Evolutionary conservation across 1,140 invertebrate genomes (phyloP).

Genomic region (Orchesella cincta): DNA sequence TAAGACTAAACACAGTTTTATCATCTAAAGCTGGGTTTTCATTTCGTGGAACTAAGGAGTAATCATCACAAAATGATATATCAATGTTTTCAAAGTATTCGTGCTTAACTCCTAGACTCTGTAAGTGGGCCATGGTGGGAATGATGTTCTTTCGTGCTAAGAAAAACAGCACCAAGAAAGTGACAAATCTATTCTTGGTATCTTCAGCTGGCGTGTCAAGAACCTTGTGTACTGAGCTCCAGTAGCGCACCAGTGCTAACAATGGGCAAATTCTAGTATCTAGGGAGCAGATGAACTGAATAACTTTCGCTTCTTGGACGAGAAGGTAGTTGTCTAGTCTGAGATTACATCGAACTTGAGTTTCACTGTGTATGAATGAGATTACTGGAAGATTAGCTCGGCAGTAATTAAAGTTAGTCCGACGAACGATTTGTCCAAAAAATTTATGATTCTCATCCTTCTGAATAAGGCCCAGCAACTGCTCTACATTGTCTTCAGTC

Average conservation of each 20-base stretch:
- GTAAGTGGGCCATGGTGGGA: conserved; percentile 33
- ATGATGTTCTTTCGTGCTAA: conserved; percentile 52
- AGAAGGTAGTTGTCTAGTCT: conserved; percentile 69
- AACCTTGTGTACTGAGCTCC: conserved; percentile 64
- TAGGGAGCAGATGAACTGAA: conserved; percentile 62
- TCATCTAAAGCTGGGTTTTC: background rate
- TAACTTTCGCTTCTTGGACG: conserved; percentile 64
- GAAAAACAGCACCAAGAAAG: conserved; percentile 67
- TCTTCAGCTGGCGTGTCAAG: conserved; percentile 56
- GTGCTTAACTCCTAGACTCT: conserved; percentile 8
- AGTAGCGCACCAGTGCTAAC: conserved; percentile 68
- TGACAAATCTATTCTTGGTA: conserved; percentile 65
- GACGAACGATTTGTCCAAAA: conserved; percentile 17
- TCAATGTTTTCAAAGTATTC: conserved; percentile 14
- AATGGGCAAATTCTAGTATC: conserved; percentile 62
- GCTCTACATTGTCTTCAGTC: background rate
- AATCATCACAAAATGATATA: conserved; percentile 1
- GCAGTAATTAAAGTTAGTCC: background rate
- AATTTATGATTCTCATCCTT: conserved; percentile 9
- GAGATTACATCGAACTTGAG: conserved; percentile 66
- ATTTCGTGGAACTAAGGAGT: background rate
- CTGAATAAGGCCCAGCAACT: conserved; percentile 17
- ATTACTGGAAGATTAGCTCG: conserved; percentile 71
- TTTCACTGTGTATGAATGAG: conserved; percentile 65
- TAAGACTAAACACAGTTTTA: background rate